A percentile compares a stretch with the other conserved stretches of the same genome.
Evolutionary conservation across 2,888 invertebrate species (phyloP).

Genomic region (Ormia ochracea): DNA sequence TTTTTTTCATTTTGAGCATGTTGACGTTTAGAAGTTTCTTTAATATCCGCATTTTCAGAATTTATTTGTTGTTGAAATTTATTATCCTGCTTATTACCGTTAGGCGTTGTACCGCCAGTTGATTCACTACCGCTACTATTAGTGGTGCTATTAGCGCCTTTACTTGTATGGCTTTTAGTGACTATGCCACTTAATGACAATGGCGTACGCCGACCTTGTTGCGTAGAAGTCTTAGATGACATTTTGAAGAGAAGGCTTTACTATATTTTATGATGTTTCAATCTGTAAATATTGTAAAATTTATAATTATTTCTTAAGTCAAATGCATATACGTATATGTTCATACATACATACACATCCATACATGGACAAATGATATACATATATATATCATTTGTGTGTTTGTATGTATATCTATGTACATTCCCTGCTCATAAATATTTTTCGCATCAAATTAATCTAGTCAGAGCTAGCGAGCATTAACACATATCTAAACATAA

Average conservation of each 20-base stretch:
- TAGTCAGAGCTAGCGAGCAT: too few species aligned
- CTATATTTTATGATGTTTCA: not conserved
- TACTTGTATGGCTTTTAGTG: constrained; percentile 59
- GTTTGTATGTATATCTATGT: too few species aligned
- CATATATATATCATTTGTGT: too few species aligned
- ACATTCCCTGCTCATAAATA: too few species aligned
- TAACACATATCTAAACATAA: too few species aligned
- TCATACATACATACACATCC: too few species aligned
- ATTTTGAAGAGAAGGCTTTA: constrained; percentile 61
- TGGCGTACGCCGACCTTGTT: constrained; percentile 68
- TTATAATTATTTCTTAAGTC: too few species aligned
- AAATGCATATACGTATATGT: too few species aligned
- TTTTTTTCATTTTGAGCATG: constrained; percentile 59
- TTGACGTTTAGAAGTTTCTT: constrained; percentile 50
- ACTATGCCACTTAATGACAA: constrained; percentile 64
- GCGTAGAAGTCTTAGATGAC: constrained; percentile 71
- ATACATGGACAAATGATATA: too few species aligned
- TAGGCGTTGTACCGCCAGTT: constrained; percentile 56
- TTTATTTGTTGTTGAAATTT: constrained; percentile 62
- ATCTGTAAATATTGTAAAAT: not conserved
- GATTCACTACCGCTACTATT: constrained; percentile 29
- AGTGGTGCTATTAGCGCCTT: constrained; percentile 18
- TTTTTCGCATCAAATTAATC: too few species aligned
- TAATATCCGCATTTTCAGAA: constrained; percentile 32
- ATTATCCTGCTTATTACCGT: constrained; percentile 59